A percentile compares a stretch with the other conserved stretches of the same genome.
These are phyloP conservation scores for Chromobotia macracanthus DNA, from an alignment of 2,797 vertebrate genomes.

Conservation along the genomic window DNA sequence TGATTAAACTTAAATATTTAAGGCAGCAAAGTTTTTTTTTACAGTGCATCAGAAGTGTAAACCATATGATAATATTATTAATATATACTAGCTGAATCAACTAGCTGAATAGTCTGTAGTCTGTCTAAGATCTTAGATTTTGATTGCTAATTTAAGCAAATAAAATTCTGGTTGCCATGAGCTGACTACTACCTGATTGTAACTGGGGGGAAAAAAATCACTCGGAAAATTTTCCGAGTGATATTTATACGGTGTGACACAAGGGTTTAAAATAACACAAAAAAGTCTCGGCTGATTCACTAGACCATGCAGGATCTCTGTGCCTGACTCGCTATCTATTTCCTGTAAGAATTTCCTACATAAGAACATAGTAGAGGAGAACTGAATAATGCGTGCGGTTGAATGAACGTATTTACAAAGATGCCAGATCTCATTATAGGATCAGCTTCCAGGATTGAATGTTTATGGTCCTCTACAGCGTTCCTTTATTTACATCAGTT, in stretches of 20 bases:
- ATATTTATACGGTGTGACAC: not conserved
- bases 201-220: too few species aligned
- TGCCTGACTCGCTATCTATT: not conserved
- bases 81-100: too few species aligned
- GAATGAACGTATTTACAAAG: slow-evolving; percentile 8
- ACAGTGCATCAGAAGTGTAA: too few species aligned
- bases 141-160: not conserved
- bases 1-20: too few species aligned
- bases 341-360: slow-evolving; percentile 10
- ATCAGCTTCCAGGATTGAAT: not conserved
- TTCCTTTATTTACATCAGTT: slow-evolving; percentile 1
- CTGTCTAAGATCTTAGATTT: not conserved
- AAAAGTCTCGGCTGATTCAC: not conserved
- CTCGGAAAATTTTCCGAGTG: not conserved
- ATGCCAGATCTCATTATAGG: slow-evolving; percentile 1
- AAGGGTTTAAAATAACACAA: slow-evolving; percentile 23
- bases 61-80: too few species aligned
- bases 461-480: not conserved
- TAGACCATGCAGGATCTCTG: slow-evolving; percentile 28
- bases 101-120: not conserved
- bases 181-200: not conserved
- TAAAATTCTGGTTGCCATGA: not conserved
- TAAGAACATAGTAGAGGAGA: slow-evolving; percentile 29
- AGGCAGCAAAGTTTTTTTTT: too few species aligned
- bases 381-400: slow-evolving; percentile 27